A percentile compares a stretch with the other conserved stretches of the same genome.
These are phyloP conservation scores for Anhinga anhinga DNA, from an alignment of 2,113 vertebrate species.

Conservation along the genomic window DNA sequence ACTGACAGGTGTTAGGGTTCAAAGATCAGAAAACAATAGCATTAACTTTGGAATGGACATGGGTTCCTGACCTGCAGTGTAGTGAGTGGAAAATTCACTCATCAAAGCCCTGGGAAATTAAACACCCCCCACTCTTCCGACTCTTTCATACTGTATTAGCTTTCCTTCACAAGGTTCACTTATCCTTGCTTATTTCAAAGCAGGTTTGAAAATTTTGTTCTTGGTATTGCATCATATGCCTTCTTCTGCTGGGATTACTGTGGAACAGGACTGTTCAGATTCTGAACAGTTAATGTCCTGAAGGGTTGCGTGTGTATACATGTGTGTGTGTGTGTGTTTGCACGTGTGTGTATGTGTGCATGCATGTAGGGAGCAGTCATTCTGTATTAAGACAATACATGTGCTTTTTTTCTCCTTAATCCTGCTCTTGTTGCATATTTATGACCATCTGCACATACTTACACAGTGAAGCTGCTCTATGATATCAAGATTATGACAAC, in stretches of 20 bases:
- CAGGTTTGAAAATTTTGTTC: not conserved
- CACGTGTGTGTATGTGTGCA: accelerated
- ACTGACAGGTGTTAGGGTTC: constrained; percentile 46
- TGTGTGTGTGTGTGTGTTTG: accelerated
- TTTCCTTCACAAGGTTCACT: not conserved
- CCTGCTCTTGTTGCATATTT: not conserved
- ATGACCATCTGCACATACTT: not conserved
- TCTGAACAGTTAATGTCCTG: not conserved
- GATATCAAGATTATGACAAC: not conserved
- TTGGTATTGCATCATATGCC: not conserved
- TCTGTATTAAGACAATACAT: not conserved
- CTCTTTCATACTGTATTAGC: not conserved
- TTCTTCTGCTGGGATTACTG: not conserved
- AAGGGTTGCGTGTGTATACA: not conserved
- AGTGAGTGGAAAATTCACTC: not conserved
- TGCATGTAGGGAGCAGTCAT: not conserved
- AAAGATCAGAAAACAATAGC: constrained; percentile 62
- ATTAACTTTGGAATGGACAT: constrained; percentile 27
- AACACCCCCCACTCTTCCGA: not conserved
- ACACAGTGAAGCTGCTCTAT: not conserved
- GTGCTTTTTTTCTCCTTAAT: not conserved
- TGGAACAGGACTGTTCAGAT: not conserved
- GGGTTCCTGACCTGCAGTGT: constrained; percentile 10
- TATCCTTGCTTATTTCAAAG: not conserved
- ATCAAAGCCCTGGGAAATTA: constrained; percentile 10